Evolutionary conservation across 1,140 invertebrate genomes (phyloP).

Genomic region (Melitaea cinxia): DNA sequence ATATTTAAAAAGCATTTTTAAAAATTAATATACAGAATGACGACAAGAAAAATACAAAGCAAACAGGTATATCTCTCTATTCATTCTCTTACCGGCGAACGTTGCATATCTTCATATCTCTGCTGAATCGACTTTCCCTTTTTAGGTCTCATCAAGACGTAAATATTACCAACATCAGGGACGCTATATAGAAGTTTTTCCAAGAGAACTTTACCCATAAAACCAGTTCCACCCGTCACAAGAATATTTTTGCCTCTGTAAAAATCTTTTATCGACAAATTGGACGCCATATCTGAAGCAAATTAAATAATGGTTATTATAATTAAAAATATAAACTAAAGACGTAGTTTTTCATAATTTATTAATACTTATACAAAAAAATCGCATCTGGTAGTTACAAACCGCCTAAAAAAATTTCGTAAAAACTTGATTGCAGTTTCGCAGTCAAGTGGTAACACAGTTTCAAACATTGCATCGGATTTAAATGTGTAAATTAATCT

Average conservation of each 20-base stretch:
- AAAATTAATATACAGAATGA: too few relatives aligned
- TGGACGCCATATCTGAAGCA: slow-evolving; percentile 13
- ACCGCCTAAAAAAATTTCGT: too few relatives aligned
- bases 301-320: neutral
- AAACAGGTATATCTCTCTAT: neutral
- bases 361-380: too few relatives aligned
- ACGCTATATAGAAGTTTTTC: slow-evolving; percentile 87
- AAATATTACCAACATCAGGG: slow-evolving; percentile 85
- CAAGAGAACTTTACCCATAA: slow-evolving; percentile 94
- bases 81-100: slow-evolving; percentile 77
- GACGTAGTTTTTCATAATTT: too few relatives aligned
- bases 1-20: too few relatives aligned
- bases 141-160: slow-evolving; percentile 86
- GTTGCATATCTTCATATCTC: slow-evolving; percentile 81
- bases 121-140: slow-evolving; percentile 79
- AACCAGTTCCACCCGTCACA: slow-evolving; percentile 88
- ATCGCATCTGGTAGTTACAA: neutral
- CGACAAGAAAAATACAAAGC: neutral
- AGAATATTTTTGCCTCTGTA: slow-evolving; percentile 82
- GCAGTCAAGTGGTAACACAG: neutral
- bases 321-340: too few relatives aligned
- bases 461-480: neutral
- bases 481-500: neutral
- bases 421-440: neutral
- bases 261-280: neutral